Evolutionary conservation across 2,888 invertebrate species (phyloP).

Genomic region (Bellardia pandia): DNA sequence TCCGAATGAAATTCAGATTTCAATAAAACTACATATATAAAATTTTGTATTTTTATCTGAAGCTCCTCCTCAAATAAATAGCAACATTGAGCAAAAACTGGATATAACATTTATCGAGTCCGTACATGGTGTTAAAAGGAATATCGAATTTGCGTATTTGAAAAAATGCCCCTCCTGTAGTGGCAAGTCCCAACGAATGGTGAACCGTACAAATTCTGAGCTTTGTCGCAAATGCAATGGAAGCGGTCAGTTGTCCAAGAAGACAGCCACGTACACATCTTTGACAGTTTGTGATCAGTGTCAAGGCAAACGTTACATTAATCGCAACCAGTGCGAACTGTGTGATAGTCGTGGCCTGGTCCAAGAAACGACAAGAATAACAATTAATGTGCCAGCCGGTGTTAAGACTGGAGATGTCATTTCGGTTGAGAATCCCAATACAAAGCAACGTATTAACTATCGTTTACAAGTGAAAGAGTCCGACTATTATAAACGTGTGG

Average conservation of each 20-base stretch:
- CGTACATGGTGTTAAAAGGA: slow-evolving; percentile 80
- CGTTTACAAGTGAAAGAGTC: slow-evolving; percentile 78
- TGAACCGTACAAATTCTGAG: slow-evolving; percentile 77
- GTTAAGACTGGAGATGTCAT: slow-evolving; percentile 79
- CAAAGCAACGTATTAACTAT: slow-evolving; percentile 78
- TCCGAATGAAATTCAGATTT: too few relatives aligned
- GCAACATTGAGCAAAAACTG: slow-evolving; percentile 76
- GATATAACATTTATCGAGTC: slow-evolving; percentile 80
- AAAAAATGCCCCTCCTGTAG: slow-evolving; percentile 80
- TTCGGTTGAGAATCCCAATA: slow-evolving; percentile 78
- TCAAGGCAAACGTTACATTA: slow-evolving; percentile 79
- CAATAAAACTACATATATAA: background rate
- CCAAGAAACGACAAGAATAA: slow-evolving; percentile 76
- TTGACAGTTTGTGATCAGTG: slow-evolving; percentile 78
- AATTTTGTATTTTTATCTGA: slow-evolving; percentile 20
- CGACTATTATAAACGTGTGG: slow-evolving; percentile 79
- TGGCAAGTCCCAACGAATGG: slow-evolving; percentile 78
- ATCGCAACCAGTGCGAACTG: slow-evolving; percentile 79
- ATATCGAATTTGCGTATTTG: slow-evolving; percentile 77
- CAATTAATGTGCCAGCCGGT: slow-evolving; percentile 79
- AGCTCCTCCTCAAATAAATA: slow-evolving; percentile 76
- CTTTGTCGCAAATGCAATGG: slow-evolving; percentile 82
- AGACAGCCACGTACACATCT: slow-evolving; percentile 76
- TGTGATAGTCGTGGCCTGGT: slow-evolving; percentile 81
- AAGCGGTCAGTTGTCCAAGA: slow-evolving; percentile 78